phyloP scores from a whole-genome alignment of 2,797 vertebrate species.

The Poeciliopsis paucimaculata region DNA sequence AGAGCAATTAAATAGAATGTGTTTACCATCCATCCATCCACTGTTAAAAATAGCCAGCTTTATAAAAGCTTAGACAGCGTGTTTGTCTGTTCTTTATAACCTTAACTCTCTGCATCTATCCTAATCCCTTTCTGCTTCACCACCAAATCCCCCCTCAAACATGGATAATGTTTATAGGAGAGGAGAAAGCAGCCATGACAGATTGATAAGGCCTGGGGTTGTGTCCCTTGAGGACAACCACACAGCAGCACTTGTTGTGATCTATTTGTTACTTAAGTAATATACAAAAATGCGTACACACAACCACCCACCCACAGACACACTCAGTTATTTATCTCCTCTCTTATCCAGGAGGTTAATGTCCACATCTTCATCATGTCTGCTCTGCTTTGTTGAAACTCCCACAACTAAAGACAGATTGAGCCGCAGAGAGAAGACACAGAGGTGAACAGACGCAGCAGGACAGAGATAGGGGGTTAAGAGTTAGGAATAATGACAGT shows the following conservation, averaged over 20 bases:
- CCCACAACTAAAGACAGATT: slow-evolving; percentile 38
- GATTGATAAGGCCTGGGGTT: slow-evolving; percentile 50
- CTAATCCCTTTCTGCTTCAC: slow-evolving; percentile 2
- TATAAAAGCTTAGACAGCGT: background rate
- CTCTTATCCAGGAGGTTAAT: slow-evolving; percentile 56
- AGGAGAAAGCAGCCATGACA: slow-evolving; percentile 31
- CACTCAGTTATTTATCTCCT: slow-evolving; percentile 45
- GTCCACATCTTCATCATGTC: slow-evolving; percentile 57
- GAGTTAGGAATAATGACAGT: slow-evolving; percentile 35
- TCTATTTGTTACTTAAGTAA: slow-evolving; percentile 45
- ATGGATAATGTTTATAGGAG: slow-evolving; percentile 38
- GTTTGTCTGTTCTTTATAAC: slow-evolving; percentile 20
- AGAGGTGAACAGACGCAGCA: slow-evolving; percentile 13
- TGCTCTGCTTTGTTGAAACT: slow-evolving; percentile 25
- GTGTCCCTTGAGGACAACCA: slow-evolving; percentile 38
- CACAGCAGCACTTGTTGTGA: slow-evolving; percentile 36
- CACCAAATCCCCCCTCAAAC: slow-evolving; percentile 27
- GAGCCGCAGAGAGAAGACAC: slow-evolving; percentile 24
- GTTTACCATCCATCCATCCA: background rate
- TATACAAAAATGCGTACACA: slow-evolving; percentile 21
- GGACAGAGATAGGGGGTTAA: slow-evolving; percentile 16
- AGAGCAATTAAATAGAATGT: background rate
- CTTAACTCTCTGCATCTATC: slow-evolving; percentile 9
- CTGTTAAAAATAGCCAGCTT: background rate
- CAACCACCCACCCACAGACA: background rate